Conservation (phyloP, 2,113 vertebrate genomes). For the Trachemys scripta region DNA sequence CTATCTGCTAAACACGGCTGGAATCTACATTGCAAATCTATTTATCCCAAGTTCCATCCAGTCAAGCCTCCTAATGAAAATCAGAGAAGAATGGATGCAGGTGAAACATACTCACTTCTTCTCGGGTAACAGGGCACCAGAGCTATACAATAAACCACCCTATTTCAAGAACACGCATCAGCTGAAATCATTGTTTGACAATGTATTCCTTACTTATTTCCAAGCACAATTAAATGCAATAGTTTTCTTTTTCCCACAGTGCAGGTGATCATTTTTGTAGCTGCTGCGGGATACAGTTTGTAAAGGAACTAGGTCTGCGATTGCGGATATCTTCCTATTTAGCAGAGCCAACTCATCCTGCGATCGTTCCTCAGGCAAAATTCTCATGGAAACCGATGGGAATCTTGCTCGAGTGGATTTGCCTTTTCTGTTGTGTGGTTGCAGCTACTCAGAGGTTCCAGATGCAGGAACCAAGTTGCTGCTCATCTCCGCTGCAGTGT, state of each 20-base stretch:
- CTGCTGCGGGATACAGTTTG: not conserved
- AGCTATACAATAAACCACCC: not conserved
- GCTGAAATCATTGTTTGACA: not conserved
- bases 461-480: not conserved
- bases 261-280: not conserved
- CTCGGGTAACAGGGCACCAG: not conserved
- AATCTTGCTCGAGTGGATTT: not conserved
- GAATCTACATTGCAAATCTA: not conserved
- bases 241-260: not conserved
- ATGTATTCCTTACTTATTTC: not conserved
- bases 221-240: not conserved
- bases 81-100: not conserved
- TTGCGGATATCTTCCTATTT: not conserved
- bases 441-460: not conserved
- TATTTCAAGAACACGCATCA: not conserved
- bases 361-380: not conserved
- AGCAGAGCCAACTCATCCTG: not conserved
- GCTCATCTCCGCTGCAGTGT: not conserved
- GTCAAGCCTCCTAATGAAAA: not conserved
- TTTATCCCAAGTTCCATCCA: not conserved
- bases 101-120: not conserved
- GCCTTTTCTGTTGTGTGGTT: not conserved
- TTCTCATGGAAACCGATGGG: not conserved
- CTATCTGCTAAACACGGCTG: not conserved
- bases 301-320: not conserved